Percentiles rank a stretch among this genome's conserved stretches.
Conservation (phyloP, 2,797 vertebrate species). For the Capromys pilorides region DNA sequence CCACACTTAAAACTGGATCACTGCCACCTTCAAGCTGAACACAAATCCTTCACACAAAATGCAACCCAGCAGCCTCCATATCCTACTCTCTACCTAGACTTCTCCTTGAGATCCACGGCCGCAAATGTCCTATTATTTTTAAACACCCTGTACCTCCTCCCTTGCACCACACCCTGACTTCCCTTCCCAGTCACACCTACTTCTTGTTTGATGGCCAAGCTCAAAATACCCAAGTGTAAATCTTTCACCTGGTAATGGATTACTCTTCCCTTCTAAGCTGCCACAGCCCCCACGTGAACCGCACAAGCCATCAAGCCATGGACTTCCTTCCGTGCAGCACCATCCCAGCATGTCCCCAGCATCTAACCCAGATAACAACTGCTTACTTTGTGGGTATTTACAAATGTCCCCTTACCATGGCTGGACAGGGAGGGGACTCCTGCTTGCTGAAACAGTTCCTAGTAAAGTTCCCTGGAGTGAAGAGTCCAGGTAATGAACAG, state of each 20-base stretch:
- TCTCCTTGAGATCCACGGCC: neutral
- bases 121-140: neutral
- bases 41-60: neutral
- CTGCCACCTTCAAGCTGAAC: neutral
- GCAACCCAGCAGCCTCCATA: neutral
- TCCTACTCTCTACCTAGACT: neutral
- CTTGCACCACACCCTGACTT: neutral
- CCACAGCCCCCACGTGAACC: neutral
- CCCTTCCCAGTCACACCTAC: neutral
- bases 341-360: neutral
- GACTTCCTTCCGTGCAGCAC: neutral
- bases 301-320: neutral
- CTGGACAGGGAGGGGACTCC: neutral
- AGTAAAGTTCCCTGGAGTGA: neutral
- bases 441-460: neutral
- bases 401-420: neutral
- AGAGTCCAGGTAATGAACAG: neutral
- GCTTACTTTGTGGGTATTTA: neutral
- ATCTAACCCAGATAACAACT: neutral
- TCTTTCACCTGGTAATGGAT: neutral
- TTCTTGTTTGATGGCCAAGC: neutral
- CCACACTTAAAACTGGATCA: neutral
- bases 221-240: neutral
- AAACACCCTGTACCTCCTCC: rapidly evolving
- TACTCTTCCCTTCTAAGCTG: neutral